These are phyloP conservation scores for Zeugodacus cucurbitae DNA, from an alignment of 1,140 invertebrate species.

Conservation along the genomic window DNA sequence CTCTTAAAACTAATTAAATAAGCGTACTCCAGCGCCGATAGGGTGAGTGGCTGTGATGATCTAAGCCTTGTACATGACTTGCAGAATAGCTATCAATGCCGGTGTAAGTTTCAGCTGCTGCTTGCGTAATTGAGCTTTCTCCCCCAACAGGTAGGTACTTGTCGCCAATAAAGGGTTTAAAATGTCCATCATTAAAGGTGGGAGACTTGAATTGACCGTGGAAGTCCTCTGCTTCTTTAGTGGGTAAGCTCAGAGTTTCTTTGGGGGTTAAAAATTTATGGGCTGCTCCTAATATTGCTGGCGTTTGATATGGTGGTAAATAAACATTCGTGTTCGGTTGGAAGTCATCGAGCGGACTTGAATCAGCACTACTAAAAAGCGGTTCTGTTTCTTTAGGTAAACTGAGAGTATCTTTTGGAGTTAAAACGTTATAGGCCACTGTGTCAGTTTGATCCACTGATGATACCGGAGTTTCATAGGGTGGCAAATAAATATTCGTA, in stretches of 20 bases:
- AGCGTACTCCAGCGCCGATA: constrained; percentile 40
- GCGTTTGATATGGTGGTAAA: background rate
- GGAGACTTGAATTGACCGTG: background rate
- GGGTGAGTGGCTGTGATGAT: constrained; percentile 47
- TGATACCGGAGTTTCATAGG: background rate
- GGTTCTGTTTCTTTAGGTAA: background rate
- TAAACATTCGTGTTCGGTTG: background rate
- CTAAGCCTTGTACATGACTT: constrained; percentile 53
- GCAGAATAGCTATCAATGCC: constrained; percentile 57
- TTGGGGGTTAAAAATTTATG: constrained; percentile 49
- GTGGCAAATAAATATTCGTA: background rate
- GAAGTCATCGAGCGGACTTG: background rate
- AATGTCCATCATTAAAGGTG: constrained; percentile 8
- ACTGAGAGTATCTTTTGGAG: background rate
- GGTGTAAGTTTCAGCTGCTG: constrained; percentile 50
- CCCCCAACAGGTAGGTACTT: constrained; percentile 47
- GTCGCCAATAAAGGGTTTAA: constrained; percentile 44
- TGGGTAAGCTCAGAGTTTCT: background rate
- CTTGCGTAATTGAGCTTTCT: background rate
- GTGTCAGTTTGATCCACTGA: background rate
- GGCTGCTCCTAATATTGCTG: background rate
- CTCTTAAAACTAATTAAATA: background rate
- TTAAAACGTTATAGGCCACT: constrained; percentile 47
- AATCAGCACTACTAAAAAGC: background rate
- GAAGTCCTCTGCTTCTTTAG: background rate